phyloP scores from a whole-genome alignment of 2,888 invertebrate genomes.

The Mesorhabditis spiculigera region DNA sequence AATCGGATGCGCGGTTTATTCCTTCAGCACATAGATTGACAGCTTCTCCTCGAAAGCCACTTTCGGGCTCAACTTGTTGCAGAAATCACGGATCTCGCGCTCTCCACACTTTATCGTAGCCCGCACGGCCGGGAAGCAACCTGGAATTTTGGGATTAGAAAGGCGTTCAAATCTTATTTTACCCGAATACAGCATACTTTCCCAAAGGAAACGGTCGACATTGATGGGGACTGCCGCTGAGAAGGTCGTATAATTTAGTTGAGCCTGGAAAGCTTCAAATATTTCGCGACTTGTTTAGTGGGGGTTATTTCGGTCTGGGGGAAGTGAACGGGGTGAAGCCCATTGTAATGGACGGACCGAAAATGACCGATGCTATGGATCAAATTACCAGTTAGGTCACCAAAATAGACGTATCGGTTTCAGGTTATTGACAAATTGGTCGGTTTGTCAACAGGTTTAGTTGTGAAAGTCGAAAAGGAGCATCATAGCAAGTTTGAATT shows the following conservation, averaged over 20 bases:
- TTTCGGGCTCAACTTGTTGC: constrained; percentile 28
- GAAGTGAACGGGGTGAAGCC: no score
- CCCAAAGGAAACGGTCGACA: constrained; percentile 36
- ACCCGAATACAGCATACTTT: constrained; percentile 40
- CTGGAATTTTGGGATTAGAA: constrained; percentile 11
- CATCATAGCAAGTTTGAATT: no score
- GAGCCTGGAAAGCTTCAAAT: constrained; percentile 21
- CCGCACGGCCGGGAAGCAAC: constrained; percentile 38
- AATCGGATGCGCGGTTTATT: neutral
- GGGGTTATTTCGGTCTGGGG: no score
- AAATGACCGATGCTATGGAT: constrained; percentile 10
- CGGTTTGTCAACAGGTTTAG: no score
- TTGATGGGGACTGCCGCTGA: constrained; percentile 42
- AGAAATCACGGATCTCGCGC: constrained; percentile 30
- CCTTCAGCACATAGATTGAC: constrained; percentile 32
- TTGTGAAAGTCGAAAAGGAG: no score
- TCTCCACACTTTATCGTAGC: constrained; percentile 37
- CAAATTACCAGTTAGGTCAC: constrained; percentile 14
- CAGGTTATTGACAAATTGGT: no score
- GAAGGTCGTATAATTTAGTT: constrained; percentile 35
- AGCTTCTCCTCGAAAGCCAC: constrained; percentile 43
- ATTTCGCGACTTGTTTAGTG: no score
- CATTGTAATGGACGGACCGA: neutral
- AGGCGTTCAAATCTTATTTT: neutral
- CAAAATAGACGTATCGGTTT: no score